phyloP scores from a whole-genome alignment of 1,140 invertebrate genomes.

The Ostrea edulis region DNA sequence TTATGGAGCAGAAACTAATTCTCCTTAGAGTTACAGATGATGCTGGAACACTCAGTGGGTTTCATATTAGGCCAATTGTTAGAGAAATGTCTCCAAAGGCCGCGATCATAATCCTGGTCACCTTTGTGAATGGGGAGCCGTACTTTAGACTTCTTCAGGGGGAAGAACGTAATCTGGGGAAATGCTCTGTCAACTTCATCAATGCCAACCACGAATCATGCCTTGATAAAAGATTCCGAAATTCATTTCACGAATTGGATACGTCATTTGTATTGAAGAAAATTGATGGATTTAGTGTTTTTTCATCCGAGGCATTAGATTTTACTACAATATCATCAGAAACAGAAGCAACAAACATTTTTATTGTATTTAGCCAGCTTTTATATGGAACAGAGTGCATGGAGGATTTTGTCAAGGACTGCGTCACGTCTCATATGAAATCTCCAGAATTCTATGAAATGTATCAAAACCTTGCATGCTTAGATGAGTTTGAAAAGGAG shows the following conservation, averaged over 20 bases:
- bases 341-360: not conserved
- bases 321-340: not conserved
- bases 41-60: not conserved
- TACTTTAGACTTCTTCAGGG: not conserved
- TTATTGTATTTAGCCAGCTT: not conserved
- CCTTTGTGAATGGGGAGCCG: not conserved
- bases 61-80: not conserved
- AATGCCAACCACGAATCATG: not conserved
- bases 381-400: not conserved
- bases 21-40: not conserved
- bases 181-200: not conserved
- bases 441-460: not conserved
- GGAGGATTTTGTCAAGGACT: not conserved
- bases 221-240: constrained; percentile 26
- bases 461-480: not conserved
- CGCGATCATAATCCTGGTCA: not conserved
- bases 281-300: not conserved
- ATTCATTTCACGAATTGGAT: not conserved
- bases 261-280: not conserved
- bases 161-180: too few relatives aligned
- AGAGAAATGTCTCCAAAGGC: too few relatives aligned
- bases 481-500: not conserved
- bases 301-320: not conserved
- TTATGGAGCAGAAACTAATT: not conserved
- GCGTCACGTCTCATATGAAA: not conserved